phyloP scores from a whole-genome alignment of 2,888 invertebrate species.

The Drosophila yooni region DNA sequence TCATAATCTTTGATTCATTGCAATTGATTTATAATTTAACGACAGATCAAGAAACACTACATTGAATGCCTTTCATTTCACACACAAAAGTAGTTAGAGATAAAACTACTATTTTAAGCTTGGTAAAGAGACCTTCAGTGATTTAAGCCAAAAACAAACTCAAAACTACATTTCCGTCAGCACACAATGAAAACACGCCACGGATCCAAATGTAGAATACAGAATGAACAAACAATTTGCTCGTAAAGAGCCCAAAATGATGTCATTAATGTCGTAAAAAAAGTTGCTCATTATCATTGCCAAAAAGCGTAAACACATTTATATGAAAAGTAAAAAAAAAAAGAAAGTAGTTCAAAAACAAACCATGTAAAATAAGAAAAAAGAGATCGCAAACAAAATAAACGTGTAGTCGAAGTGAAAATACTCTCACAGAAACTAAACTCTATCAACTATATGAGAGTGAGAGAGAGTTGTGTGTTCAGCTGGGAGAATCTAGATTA shows the following conservation, averaged over 20 bases:
- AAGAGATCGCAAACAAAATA: neutral
- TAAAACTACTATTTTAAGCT: neutral
- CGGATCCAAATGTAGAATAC: slow-evolving; percentile 1
- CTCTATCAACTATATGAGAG: neutral
- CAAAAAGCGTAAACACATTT: slow-evolving; percentile 25
- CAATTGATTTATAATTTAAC: slow-evolving; percentile 6
- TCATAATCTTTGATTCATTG: neutral
- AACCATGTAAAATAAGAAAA: slow-evolving; percentile 12
- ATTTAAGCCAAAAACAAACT: neutral
- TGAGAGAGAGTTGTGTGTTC: neutral
- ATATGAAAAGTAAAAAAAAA: neutral
- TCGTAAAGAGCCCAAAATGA: slow-evolving; percentile 36
- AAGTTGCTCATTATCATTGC: slow-evolving; percentile 27
- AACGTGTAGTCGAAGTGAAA: neutral
- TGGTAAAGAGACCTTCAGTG: slow-evolving; percentile 19
- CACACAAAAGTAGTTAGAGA: neutral
- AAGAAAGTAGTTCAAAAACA: slow-evolving; percentile 37
- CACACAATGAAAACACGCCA: slow-evolving; percentile 3
- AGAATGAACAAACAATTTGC: slow-evolving; percentile 22
- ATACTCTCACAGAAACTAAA: neutral
- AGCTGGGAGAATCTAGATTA: neutral
- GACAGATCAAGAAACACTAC: slow-evolving; percentile 5
- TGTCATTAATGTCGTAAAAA: slow-evolving; percentile 45
- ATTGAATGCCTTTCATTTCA: neutral
- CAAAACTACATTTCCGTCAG: slow-evolving; percentile 30